Conservation (phyloP, 2,113 vertebrate genomes). For the Bufo gargarizans region DNA sequence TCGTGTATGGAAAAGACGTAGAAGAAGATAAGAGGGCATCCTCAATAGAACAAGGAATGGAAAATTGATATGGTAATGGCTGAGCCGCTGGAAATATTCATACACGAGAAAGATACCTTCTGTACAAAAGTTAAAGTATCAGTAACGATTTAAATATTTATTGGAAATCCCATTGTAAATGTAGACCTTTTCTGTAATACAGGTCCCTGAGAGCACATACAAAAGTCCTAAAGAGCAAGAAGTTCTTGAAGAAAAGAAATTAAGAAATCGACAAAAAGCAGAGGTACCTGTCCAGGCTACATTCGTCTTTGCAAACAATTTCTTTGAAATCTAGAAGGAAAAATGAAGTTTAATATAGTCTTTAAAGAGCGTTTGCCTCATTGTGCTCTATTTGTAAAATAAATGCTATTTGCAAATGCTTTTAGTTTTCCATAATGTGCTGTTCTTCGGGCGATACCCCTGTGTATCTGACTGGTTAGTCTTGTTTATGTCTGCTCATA, state of each 20-base stretch:
- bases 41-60: not conserved
- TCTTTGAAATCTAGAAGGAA: no score
- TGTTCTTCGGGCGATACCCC: no score
- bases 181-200: slow-evolving; percentile 24
- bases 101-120: not conserved
- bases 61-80: not conserved
- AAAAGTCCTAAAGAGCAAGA: slow-evolving; percentile 76
- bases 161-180: not conserved
- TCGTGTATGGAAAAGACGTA: not conserved
- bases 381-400: no score
- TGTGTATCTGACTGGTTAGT: no score
- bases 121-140: not conserved
- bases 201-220: slow-evolving; percentile 84
- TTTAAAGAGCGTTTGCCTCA: no score
- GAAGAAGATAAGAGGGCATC: not conserved
- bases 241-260: slow-evolving; percentile 75
- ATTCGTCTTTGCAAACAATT: no score
- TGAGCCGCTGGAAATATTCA: not conserved
- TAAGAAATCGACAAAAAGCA: slow-evolving; percentile 75
- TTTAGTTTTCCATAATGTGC: no score
- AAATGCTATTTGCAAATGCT: no score
- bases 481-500: no score
- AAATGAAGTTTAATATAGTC: no score
- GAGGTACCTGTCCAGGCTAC: slow-evolving; percentile 69
- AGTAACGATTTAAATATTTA: not conserved